Evolutionary conservation across 2,797 vertebrate species (phyloP).

Genomic region (Enteromius mattozi): DNA sequence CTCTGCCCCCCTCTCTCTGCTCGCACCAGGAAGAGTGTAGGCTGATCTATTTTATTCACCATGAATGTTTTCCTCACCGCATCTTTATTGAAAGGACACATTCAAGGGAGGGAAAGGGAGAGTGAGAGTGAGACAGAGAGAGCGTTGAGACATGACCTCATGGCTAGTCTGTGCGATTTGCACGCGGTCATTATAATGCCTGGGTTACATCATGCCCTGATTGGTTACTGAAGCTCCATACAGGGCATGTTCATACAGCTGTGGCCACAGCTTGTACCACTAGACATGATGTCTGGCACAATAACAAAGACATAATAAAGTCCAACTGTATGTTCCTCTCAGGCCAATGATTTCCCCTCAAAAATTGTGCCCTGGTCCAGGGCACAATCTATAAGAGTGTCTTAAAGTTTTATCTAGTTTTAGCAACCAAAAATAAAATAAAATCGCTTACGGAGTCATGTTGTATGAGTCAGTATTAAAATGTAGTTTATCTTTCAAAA

Average conservation of each 20-base stretch:
- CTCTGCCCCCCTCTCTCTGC: constrained; percentile 23
- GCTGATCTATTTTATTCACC: constrained; percentile 45
- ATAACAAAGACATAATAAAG: constrained; percentile 19
- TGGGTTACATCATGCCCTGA: constrained; percentile 49
- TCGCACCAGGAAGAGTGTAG: constrained; percentile 18
- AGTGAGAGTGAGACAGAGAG: constrained; percentile 48
- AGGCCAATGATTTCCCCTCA: background rate
- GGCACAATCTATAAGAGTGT: background rate
- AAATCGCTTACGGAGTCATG: background rate
- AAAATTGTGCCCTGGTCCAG: background rate
- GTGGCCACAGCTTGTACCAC: constrained; percentile 20
- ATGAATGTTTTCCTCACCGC: constrained; percentile 27
- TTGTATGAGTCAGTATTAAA: background rate
- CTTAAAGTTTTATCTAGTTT: background rate
- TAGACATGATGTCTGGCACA: constrained; percentile 10
- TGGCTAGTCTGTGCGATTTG: constrained; percentile 62
- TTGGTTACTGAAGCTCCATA: constrained; percentile 28
- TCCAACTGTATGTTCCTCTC: constrained; percentile 15
- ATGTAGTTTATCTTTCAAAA: background rate
- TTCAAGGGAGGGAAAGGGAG: constrained; percentile 31
- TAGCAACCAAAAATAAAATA: background rate
- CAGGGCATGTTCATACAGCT: constrained; percentile 37
- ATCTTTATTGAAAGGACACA: constrained; percentile 24
- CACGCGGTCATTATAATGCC: constrained; percentile 59
- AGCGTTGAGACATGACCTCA: constrained; percentile 65